Base-by-base conservation (phyloP, 2,797 vertebrate species). In the Falco biarmicus region DNA sequence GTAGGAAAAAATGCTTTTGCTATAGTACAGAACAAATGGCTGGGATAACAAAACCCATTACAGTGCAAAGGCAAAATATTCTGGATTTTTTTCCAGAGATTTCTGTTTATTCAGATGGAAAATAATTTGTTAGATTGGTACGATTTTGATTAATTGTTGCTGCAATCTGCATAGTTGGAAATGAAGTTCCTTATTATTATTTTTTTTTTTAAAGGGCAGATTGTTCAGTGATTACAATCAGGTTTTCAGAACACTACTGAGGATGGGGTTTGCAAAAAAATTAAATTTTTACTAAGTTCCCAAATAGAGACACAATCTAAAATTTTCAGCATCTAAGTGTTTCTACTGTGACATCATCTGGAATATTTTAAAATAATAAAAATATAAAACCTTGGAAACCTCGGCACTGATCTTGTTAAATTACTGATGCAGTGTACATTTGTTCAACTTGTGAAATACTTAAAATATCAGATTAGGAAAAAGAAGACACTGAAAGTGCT, bases 281-380 rank as follows among this genome's bases (percentile, higher is more conserved):
- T 11, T 76, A 1, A 47, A 0, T 57, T 54, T 4, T 1, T 41
- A 5, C 39, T 54, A 50, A 4, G 7, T 47, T 74, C 13, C 16
- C 4, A 74, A 74, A 37, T 2, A 82, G 10, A 5, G 4, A 4
- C 3, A 9, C 4, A 28, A 10, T n/a, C 24, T 51, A 65, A 74
- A 86, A 60, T 84, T 83, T 17, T 87, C 28, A 84, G 0, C 5
- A 24, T 39, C 17, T 31, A 32, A 22, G 2, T 60, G 12, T 60
- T 90, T 71, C 10, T n/a, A 31, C 14, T 60, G 8, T 64, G 53
- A 48, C 5, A 65, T 25, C 3, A 47, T 32, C 12, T 39, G 25
- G 4, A 81, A 43, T 2, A 60, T 28, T 50, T 57, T 10, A 68
- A 88, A 82, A 20, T 26, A 64, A 50, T 26, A 53, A 65, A 20